Base-by-base conservation (phyloP, 2,888 invertebrate species). In the Silvanus unidentatus region DNA sequence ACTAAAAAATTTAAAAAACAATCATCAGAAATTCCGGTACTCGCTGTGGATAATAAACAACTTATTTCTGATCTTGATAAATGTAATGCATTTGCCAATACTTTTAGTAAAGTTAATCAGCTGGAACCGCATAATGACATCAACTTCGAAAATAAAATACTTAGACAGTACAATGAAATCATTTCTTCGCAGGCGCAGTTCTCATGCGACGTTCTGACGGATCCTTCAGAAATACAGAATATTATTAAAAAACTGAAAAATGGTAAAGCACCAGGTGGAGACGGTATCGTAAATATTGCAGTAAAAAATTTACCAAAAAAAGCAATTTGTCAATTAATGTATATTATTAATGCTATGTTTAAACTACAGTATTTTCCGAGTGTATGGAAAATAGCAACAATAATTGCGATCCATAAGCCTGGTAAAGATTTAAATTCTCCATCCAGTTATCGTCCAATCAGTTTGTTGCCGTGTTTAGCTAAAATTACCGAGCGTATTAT, bases 271-370 rank as follows among this genome's bases (percentile, higher is more conserved):
- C 52, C 49, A 1, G 53, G 53, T 1, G 43, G 38, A 10, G 54
- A 54, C 28, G 38, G 41, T 2, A 45, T 52, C 2, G 27, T 40
- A n/a, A 48, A 49, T 28, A 47, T 27, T 12, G 9, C 52, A 5
- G 28, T 54, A 11, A 55, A 62, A 50, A 52, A 62, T n/a, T 40
- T 63, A 5, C 49, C 53, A 1, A 44, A 27, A 30, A 61, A 60
- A 45, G 49, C 54, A 12, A 40, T 56, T 13, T 53, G 57, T 0
- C 56, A 58, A 47, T 13, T 60, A 4, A 54, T 42, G 0, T 44
- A 56, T 30, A 56, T 60, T 9, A 49, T 52, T 3, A 58, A 56
- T 16, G 41, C 45, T 1, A 47, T 50, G 1, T n/a, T 60, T 1
- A 53, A 36, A 42, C 34, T 53, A 1, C 37, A 42, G 9, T 42